These are phyloP conservation scores for Triplophysa dalaica DNA, from an alignment of 2,113 vertebrate species.

Conservation along the genomic window DNA sequence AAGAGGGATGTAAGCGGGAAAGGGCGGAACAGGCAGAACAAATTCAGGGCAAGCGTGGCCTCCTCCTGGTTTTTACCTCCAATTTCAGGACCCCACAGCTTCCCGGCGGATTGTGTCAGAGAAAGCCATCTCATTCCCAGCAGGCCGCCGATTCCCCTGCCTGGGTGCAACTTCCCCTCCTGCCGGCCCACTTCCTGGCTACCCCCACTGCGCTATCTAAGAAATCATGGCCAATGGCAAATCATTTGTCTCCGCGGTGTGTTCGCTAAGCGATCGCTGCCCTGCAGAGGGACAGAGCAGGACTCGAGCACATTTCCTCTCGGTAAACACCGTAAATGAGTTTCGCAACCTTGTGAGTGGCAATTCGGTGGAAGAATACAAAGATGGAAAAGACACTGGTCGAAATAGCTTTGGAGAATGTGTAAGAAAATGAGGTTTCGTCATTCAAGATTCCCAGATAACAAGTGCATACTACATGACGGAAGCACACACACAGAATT, in stretches of 20 bases:
- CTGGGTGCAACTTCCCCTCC: conserved; percentile 61
- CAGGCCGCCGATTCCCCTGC: conserved; percentile 67
- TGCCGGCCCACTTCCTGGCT: conserved; percentile 59
- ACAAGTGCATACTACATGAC: background rate
- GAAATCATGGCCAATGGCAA: conserved; percentile 69
- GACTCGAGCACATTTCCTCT: conserved; percentile 18
- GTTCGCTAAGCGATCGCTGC: conserved; percentile 50
- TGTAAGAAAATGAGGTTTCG: conserved; percentile 53
- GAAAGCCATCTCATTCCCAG: conserved; percentile 79
- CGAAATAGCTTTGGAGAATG: conserved; percentile 57
- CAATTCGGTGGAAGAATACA: conserved; percentile 64
- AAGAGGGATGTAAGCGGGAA: conserved; percentile 5
- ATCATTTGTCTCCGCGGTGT: conserved; percentile 70
- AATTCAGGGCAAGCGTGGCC: conserved; percentile 51
- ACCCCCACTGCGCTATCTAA: conserved; percentile 72
- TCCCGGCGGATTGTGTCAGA: conserved; percentile 68
- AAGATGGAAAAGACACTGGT: conserved; percentile 65
- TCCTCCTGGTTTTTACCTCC: conserved; percentile 38
- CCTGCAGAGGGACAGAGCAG: conserved; percentile 43
- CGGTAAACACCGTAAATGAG: conserved; percentile 67
- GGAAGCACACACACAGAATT: too few species aligned
- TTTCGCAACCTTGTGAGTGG: conserved; percentile 64
- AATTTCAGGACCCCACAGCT: conserved; percentile 68
- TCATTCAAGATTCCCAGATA: background rate
- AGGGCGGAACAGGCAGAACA: conserved; percentile 55